A percentile compares a stretch with the other conserved stretches of the same genome.
Evolutionary conservation across 2,888 invertebrate genomes (phyloP).

Genomic region (Lamellibrachia satsuma): DNA sequence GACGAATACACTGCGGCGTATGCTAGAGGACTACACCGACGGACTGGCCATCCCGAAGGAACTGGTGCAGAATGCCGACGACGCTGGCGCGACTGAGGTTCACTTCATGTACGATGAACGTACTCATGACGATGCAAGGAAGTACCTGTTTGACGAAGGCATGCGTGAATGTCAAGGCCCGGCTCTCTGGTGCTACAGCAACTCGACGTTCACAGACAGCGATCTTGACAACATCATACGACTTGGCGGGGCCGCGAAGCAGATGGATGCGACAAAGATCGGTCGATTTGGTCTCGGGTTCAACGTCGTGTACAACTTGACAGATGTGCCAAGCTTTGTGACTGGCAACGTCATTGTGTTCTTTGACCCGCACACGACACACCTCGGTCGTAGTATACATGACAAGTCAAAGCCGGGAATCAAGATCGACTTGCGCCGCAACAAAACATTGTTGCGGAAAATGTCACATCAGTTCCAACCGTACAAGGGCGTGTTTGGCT

Average conservation of each 20-base stretch:
- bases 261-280: slow-evolving; percentile 4
- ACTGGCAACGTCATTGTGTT: slow-evolving; percentile 56
- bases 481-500: slow-evolving; percentile 52
- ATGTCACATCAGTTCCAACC: slow-evolving; percentile 55
- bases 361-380: slow-evolving; percentile 59
- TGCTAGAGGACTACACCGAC: slow-evolving; percentile 55
- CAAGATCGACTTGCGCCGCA: slow-evolving; percentile 43
- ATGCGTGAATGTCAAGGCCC: slow-evolving; percentile 58
- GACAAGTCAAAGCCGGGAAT: slow-evolving; percentile 46
- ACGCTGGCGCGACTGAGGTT: slow-evolving; percentile 47
- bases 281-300: slow-evolving; percentile 58
- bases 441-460: slow-evolving; percentile 43
- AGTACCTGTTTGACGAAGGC: slow-evolving; percentile 48
- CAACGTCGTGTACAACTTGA: slow-evolving; percentile 62
- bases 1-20: slow-evolving; percentile 46
- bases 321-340: slow-evolving; percentile 61
- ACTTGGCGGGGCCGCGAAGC: background rate
- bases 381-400: slow-evolving; percentile 46
- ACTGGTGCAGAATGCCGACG: slow-evolving; percentile 58
- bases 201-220: slow-evolving; percentile 54
- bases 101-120: slow-evolving; percentile 56
- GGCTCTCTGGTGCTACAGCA: slow-evolving; percentile 60
- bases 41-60: slow-evolving; percentile 58
- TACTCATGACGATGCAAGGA: slow-evolving; percentile 43
- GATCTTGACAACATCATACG: slow-evolving; percentile 57